A percentile compares a stretch with the other conserved stretches of the same genome.
phyloP scores from a whole-genome alignment of 2,797 vertebrate species.

The Melanotaenia pygmaea region DNA sequence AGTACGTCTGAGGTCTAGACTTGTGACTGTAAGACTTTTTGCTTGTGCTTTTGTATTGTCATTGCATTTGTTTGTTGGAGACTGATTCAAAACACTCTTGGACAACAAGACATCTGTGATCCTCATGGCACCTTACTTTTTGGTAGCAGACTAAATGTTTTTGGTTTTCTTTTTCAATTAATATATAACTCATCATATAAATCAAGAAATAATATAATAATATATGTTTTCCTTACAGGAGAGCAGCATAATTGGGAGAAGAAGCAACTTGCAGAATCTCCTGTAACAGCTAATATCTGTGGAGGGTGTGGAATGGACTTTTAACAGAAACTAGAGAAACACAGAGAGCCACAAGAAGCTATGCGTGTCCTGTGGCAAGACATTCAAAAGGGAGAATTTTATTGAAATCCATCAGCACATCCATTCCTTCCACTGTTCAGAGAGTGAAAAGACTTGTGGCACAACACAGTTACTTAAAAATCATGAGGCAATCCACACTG shows the following conservation, averaged over 20 bases:
- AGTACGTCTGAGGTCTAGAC: too few relatives aligned
- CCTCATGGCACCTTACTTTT: not conserved
- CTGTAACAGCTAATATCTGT: constrained; percentile 45
- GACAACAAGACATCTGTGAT: too few relatives aligned
- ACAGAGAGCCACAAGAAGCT: constrained; percentile 57
- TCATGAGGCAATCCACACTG: constrained; percentile 47
- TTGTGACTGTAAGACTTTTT: too few relatives aligned
- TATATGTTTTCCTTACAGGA: constrained; percentile 18
- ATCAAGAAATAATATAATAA: not conserved
- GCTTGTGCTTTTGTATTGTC: too few relatives aligned
- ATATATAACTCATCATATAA: not conserved
- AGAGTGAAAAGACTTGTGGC: constrained; percentile 53
- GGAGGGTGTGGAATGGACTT: constrained; percentile 66
- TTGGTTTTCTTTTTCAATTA: not conserved
- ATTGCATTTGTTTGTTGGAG: too few relatives aligned
- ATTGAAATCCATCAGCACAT: constrained; percentile 50
- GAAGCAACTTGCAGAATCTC: constrained; percentile 11
- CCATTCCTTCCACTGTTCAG: constrained; percentile 54
- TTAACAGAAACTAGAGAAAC: constrained; percentile 55
- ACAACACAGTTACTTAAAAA: constrained; percentile 38
- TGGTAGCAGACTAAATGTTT: not conserved
- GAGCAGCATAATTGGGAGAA: constrained; percentile 48
- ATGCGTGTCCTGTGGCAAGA: constrained; percentile 46
- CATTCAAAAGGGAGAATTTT: constrained; percentile 50
- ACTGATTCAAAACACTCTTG: too few relatives aligned